Evolutionary conservation across 2,113 vertebrate species (phyloP).

Genomic region (Vanacampus margaritifer): DNA sequence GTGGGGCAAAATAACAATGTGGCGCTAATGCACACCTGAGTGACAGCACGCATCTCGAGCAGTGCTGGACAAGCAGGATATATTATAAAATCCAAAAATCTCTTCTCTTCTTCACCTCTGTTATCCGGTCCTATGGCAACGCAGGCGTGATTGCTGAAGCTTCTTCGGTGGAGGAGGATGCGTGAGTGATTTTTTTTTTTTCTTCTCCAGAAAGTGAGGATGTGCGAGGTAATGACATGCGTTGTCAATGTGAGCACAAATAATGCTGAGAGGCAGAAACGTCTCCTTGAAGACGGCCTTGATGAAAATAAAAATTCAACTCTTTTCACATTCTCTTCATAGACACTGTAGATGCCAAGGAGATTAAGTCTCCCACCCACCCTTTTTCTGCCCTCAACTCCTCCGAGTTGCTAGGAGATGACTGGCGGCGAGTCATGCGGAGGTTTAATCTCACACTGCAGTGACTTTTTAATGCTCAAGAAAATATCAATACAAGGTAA

Average conservation of each 20-base stretch:
- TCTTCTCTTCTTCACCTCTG: conserved; percentile 6
- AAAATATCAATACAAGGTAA: conserved; percentile 2
- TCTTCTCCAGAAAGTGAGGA: conserved; percentile 18
- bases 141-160: conserved; percentile 22
- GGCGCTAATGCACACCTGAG: conserved; percentile 17
- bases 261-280: conserved; percentile 12
- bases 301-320: conserved; percentile 13
- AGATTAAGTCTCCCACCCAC: conserved; percentile 25
- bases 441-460: conserved; percentile 33
- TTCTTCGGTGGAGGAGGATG: conserved; percentile 17
- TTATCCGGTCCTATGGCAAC: conserved; percentile 11
- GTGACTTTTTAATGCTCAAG: conserved; percentile 20
- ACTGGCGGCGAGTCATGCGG: conserved; percentile 25
- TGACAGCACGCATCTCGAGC: conserved; percentile 30
- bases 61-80: conserved; percentile 42
- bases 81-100: conserved; percentile 26
- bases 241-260: conserved; percentile 19
- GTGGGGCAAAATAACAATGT: conserved; percentile 32
- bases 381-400: conserved; percentile 39
- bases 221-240: conserved; percentile 42
- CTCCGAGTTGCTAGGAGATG: conserved; percentile 52
- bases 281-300: conserved; percentile 13
- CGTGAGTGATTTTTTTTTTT: conserved; percentile 9
- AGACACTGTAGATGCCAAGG: not conserved
- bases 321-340: conserved; percentile 23